Base-by-base conservation (phyloP, 2,113 vertebrate genomes). In the Calcarius ornatus region DNA sequence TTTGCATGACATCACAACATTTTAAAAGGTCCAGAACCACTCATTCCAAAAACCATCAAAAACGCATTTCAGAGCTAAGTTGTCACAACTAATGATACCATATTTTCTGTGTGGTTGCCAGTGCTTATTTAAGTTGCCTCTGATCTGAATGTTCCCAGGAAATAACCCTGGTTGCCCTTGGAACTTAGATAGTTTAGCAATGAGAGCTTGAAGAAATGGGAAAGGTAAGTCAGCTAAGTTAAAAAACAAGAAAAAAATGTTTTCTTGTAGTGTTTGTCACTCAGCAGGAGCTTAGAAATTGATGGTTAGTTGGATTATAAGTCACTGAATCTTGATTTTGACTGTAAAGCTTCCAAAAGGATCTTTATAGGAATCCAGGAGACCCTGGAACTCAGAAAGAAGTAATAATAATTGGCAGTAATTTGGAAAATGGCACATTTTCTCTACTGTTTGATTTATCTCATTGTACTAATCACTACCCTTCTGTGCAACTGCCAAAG, bases 401-500 rank as follows among this genome's bases (percentile, higher is more conserved):
- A 95, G 40, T 28, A 66, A 76, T 27, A 84, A 53, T 83, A 93
- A 96, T 40, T 85, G 50, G 33, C 57, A 89, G 23, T 40, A 85
- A 81, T 93, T 91, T 90, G 66, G 65, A 75, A 53, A 11, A 92
- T 72, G 64, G 59, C 3, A 5, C 28, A 45, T 85, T 95, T 86
- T 83, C 19, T 96, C 75, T 81, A 37, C 38, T 90, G 23, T 88
- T 96, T 94, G 87, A 83, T 84, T 82, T 71, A 78, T 60, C 27
- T 86, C 38, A 72, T 40, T 84, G 68, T 68, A 60, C 51, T 70
- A 65, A 88, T 59, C 50, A 69, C 23, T 76, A 71, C 22, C 7
- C 69, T 94, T 96, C 78, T 91, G 42, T 69, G 60, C 38, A 96
- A 68, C n/a, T 88, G 82, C 50, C 19, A 89, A 85, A 95, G 51